These are phyloP conservation scores for Acanthisitta chloris DNA, from an alignment of 2,113 vertebrate genomes.

Conservation along the genomic window DNA sequence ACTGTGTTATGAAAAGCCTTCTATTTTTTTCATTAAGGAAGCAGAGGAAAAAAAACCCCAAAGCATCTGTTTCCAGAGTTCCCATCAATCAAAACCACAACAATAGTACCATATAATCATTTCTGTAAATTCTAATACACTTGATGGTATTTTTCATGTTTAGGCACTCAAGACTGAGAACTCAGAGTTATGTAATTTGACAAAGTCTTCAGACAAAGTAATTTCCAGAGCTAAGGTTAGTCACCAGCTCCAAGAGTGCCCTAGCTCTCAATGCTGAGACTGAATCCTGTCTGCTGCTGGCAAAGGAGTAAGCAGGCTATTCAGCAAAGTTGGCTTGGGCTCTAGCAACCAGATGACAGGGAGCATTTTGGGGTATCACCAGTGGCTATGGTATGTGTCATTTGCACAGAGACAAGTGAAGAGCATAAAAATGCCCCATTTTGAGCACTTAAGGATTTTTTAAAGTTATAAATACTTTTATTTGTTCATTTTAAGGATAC, in stretches of 20 bases:
- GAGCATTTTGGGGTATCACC: not conserved
- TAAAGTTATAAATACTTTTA: not conserved
- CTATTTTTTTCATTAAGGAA: not conserved
- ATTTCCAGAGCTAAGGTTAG: not conserved
- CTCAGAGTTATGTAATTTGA: not conserved
- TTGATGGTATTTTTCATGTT: conserved; percentile 6
- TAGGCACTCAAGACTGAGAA: not conserved
- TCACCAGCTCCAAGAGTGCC: not conserved
- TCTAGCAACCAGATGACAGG: not conserved
- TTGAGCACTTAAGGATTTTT: not conserved
- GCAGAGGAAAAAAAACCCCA: not conserved
- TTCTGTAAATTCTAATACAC: not conserved
- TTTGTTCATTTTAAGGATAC: not conserved
- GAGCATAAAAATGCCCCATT: not conserved
- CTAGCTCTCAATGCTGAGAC: not conserved
- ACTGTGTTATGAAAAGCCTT: not conserved
- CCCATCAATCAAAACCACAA: not conserved
- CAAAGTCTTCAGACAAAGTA: not conserved
- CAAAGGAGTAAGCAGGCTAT: not conserved
- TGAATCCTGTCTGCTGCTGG: not conserved
- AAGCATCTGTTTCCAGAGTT: not conserved
- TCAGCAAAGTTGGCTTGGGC: not conserved
- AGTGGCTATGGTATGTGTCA: too few relatives aligned
- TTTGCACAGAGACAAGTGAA: not conserved
- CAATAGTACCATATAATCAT: not conserved